phyloP scores from a whole-genome alignment of 92 coral and sea anemone genomes.

The Scolanthus callimorphus region DNA sequence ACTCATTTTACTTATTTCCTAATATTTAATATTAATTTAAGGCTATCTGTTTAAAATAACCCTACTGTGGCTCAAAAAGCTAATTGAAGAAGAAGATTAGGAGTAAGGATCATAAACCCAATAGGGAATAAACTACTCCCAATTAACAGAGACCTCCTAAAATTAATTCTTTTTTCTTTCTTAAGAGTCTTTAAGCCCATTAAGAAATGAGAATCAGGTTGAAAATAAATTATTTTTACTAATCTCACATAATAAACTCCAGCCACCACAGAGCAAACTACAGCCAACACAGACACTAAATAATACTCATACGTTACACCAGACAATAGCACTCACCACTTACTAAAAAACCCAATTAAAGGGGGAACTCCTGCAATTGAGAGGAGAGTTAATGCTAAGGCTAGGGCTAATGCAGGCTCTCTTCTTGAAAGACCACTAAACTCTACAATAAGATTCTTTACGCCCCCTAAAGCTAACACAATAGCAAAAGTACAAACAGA shows the following conservation, averaged over 20 bases:
- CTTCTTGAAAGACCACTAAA: constrained; percentile 76
- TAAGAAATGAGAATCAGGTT: constrained; percentile 52
- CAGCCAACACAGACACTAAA: constrained; percentile 66
- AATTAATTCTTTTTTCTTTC: constrained; percentile 61
- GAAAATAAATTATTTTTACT: constrained; percentile 70
- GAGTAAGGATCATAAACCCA: constrained; percentile 62
- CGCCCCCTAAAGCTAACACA: constrained; percentile 58
- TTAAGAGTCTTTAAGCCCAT: too few species aligned
- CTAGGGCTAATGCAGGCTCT: constrained; percentile 63
- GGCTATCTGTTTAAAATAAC: constrained; percentile 43
- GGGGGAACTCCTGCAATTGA: constrained; percentile 88
- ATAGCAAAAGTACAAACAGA: constrained; percentile 69
- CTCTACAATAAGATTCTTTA: constrained; percentile 64
- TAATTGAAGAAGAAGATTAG: constrained; percentile 54
- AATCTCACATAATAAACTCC: constrained; percentile 87
- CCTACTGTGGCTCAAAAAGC: constrained; percentile 65
- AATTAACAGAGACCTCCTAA: constrained; percentile 65
- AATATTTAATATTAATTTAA: constrained; percentile 24
- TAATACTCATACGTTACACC: constrained; percentile 58
- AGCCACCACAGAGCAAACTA: constrained; percentile 73
- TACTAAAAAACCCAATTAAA: constrained; percentile 77
- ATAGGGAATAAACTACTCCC: constrained; percentile 61
- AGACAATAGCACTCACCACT: constrained; percentile 69
- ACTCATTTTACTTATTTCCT: too few species aligned
- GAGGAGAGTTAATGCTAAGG: constrained; percentile 63